These are phyloP conservation scores for Flexamia atlantica DNA, from an alignment of 2,888 invertebrate species.

Conservation along the genomic window DNA sequence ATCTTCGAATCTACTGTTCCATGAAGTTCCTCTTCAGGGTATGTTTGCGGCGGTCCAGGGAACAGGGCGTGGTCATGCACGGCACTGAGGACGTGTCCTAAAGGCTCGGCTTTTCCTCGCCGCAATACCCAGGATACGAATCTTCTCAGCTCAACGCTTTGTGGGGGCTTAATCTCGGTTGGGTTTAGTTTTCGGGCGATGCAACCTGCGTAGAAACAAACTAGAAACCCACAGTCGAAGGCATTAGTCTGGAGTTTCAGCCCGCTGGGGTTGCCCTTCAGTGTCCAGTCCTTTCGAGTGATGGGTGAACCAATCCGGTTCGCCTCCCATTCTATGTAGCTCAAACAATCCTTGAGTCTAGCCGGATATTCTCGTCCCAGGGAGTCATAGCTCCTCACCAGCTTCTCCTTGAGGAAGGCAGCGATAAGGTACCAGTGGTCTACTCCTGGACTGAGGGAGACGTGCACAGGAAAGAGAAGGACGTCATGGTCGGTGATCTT, in stretches of 20 bases:
- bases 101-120: neutral
- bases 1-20: neutral
- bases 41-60: neutral
- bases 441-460: neutral
- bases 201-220: neutral
- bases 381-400: neutral
- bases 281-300: neutral
- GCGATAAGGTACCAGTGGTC: neutral
- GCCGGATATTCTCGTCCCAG: neutral
- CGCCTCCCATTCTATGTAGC: neutral
- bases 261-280: neutral
- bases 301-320: neutral
- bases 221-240: neutral
- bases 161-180: neutral
- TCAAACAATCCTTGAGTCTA: neutral
- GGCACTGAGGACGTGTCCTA: neutral
- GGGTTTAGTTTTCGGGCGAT: neutral
- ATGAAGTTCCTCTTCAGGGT: neutral
- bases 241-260: neutral
- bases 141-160: neutral
- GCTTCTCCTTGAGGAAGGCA: neutral
- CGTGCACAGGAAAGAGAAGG: neutral
- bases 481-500: neutral
- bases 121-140: neutral
- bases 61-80: neutral